Base-by-base conservation (phyloP, 2,888 invertebrate genomes). In the Oxycera nigricornis region DNA sequence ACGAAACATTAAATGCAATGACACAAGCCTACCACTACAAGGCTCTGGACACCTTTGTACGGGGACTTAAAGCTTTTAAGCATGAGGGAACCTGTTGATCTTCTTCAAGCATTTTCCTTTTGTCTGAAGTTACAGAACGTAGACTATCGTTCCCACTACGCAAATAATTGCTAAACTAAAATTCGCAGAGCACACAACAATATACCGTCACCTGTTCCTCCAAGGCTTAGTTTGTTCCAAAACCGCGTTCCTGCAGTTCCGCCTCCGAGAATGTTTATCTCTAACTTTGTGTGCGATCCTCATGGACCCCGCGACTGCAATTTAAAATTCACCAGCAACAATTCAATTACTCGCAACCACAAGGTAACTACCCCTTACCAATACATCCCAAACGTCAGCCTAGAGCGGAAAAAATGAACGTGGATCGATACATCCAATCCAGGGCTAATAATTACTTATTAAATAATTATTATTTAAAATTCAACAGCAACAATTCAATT, bases 41-140 rank as follows among this genome's bases (percentile, higher is more conserved):
- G n/a, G n/a, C n/a, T n/a, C n/a, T n/a, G n/a, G n/a, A n/a, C n/a
- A n/a, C n/a, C n/a, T n/a, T n/a, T n/a, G n/a, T n/a, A n/a, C n/a
- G n/a, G n/a, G n/a, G n/a, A n/a, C n/a, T n/a, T n/a, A n/a, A n/a
- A n/a, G n/a, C n/a, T n/a, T n/a, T n/a, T n/a, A n/a, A n/a, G n/a
- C n/a, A n/a, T n/a, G n/a, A n/a, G n/a, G n/a, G n/a, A n/a, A n/a
- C n/a, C n/a, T n/a, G n/a, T n/a, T n/a, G n/a, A n/a, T n/a, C n/a
- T n/a, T n/a, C n/a, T n/a, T n/a, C n/a, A n/a, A n/a, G n/a, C n/a
- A n/a, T n/a, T n/a, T n/a, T n/a, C n/a, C n/a, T n/a, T n/a, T n/a
- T 1, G 82, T 82, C 26, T 78, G 59, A 9, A 85, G 73, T 11
- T 35, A 11, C 39, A 35, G 11, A 35, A 35, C 39, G 39, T 35